These are phyloP conservation scores for Genyomyrus donnyi DNA, from an alignment of 2,113 vertebrate genomes.

Conservation along the genomic window DNA sequence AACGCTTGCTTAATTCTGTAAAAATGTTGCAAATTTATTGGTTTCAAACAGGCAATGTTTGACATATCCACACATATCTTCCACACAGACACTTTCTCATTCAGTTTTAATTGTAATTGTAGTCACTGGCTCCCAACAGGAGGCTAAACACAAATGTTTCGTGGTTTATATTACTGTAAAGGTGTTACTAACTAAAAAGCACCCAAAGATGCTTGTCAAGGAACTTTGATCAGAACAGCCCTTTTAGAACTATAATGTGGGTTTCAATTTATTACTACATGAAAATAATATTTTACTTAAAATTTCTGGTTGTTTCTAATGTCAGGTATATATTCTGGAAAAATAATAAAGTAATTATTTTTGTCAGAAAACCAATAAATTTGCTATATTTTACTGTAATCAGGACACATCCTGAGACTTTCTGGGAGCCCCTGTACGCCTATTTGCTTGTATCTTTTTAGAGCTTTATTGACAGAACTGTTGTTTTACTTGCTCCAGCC, in stretches of 20 bases:
- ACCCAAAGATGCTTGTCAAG: background rate
- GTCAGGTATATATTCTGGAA: background rate
- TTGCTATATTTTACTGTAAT: background rate
- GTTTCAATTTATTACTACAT: background rate
- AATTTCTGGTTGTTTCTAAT: background rate
- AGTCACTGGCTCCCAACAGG: background rate
- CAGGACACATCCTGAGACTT: background rate
- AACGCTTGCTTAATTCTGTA: background rate
- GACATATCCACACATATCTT: background rate
- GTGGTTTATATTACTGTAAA: background rate
- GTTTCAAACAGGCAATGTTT: background rate
- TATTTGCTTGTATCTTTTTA: background rate
- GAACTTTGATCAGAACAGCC: background rate
- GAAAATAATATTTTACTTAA: background rate
- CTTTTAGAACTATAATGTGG: too few relatives aligned
- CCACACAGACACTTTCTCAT: background rate
- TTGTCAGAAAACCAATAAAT: background rate
- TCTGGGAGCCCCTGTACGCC: background rate
- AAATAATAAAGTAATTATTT: background rate
- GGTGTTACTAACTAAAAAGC: background rate
- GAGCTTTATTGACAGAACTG: conserved; percentile 14
- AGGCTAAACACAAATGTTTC: background rate
- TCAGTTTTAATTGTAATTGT: background rate
- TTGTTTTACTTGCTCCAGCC: background rate
- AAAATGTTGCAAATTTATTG: background rate